Conservation (phyloP, 2,113 vertebrate genomes). For the Enhydra lutris region DNA sequence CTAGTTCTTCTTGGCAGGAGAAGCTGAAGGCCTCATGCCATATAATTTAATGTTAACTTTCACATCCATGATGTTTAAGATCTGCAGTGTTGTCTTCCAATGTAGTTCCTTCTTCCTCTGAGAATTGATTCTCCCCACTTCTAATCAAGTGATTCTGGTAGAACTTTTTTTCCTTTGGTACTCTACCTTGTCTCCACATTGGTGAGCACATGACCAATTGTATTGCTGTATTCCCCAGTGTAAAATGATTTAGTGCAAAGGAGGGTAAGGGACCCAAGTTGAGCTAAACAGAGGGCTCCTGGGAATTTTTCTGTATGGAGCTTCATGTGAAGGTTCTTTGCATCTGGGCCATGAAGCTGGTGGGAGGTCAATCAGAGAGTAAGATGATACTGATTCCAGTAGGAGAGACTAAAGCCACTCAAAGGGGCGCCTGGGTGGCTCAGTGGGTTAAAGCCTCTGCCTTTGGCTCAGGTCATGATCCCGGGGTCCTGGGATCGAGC, state of each 20-base stretch:
- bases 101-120: neutral
- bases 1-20: neutral
- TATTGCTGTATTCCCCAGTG: neutral
- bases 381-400: neutral
- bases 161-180: neutral
- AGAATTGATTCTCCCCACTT: neutral
- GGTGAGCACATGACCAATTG: neutral
- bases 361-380: neutral
- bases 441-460: too few species aligned
- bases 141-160: neutral
- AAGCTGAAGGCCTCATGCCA: neutral
- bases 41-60: slow-evolving; percentile 2
- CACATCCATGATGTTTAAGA: neutral
- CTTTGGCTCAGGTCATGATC: too few species aligned
- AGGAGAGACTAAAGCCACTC: neutral
- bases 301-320: neutral
- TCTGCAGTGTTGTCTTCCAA: neutral
- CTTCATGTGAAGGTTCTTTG: neutral
- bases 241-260: neutral
- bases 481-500: too few species aligned
- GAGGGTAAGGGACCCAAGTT: neutral
- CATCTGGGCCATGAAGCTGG: neutral
- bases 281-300: neutral
- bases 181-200: neutral
- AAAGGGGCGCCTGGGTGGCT: neutral